Percentiles rank a stretch among this genome's conserved stretches.
These are phyloP conservation scores for Scytalopus superciliaris DNA, from an alignment of 2,113 vertebrate genomes.

Conservation along the genomic window DNA sequence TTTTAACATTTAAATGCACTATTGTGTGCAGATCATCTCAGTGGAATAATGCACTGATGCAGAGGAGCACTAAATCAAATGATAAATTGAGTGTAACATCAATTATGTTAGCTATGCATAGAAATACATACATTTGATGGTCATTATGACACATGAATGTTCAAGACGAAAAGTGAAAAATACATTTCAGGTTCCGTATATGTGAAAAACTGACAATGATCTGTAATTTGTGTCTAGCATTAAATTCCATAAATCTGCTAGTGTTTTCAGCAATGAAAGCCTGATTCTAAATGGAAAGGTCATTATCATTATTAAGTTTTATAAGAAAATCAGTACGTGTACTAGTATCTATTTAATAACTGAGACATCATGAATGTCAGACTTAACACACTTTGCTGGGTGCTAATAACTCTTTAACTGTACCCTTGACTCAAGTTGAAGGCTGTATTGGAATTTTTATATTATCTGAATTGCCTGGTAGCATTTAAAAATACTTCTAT, in stretches of 20 bases:
- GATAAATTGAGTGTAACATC: slow-evolving; percentile 74
- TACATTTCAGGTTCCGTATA: slow-evolving; percentile 55
- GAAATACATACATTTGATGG: slow-evolving; percentile 73
- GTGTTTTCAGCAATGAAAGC: slow-evolving; percentile 71
- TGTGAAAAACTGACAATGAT: slow-evolving; percentile 64
- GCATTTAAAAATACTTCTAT: slow-evolving; percentile 72
- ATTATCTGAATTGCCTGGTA: slow-evolving; percentile 70
- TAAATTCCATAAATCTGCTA: slow-evolving; percentile 72
- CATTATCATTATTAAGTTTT: slow-evolving; percentile 81
- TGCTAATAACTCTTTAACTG: slow-evolving; percentile 79
- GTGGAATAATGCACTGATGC: slow-evolving; percentile 62
- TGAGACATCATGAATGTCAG: slow-evolving; percentile 80
- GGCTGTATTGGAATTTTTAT: slow-evolving; percentile 77
- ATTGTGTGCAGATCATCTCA: slow-evolving; percentile 40
- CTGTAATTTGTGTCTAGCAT: slow-evolving; percentile 61
- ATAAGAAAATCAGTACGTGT: slow-evolving; percentile 78
- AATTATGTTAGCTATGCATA: slow-evolving; percentile 73
- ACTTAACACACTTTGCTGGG: slow-evolving; percentile 75
- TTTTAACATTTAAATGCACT: slow-evolving; percentile 46
- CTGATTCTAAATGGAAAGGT: slow-evolving; percentile 78
- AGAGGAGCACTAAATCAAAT: slow-evolving; percentile 69
- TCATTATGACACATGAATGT: slow-evolving; percentile 55
- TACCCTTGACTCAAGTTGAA: slow-evolving; percentile 75
- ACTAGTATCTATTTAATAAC: slow-evolving; percentile 79
- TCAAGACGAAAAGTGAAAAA: slow-evolving; percentile 65